These are phyloP conservation scores for Amphilophus citrinellus DNA, from an alignment of 2,113 vertebrate genomes.

Conservation along the genomic window DNA sequence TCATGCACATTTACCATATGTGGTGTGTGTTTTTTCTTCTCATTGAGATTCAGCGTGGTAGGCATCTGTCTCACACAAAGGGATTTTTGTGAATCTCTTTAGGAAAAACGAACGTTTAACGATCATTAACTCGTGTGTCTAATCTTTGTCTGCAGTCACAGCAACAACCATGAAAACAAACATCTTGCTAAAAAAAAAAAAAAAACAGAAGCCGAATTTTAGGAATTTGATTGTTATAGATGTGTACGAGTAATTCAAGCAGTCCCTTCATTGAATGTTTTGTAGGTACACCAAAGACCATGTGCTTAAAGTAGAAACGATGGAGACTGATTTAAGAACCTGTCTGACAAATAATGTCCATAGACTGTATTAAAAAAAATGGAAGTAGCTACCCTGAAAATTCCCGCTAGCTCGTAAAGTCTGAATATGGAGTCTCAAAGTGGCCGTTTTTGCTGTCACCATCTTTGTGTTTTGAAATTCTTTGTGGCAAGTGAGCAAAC, in stretches of 20 bases:
- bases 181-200: neutral
- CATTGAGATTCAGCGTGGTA: constrained; percentile 3
- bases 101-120: constrained; percentile 12
- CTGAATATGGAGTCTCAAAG: neutral
- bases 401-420: neutral
- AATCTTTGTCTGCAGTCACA: constrained; percentile 13
- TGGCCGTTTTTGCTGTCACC: neutral
- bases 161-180: constrained; percentile 11
- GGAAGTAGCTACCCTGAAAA: neutral
- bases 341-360: neutral
- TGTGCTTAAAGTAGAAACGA: constrained; percentile 17
- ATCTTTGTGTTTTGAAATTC: neutral
- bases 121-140: constrained; percentile 5
- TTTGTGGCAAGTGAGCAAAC: neutral
- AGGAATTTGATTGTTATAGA: constrained; percentile 37
- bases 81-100: constrained; percentile 3
- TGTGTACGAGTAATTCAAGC: constrained; percentile 25
- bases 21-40: constrained; percentile 33
- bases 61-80: constrained; percentile 23
- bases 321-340: constrained; percentile 7
- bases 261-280: constrained; percentile 42
- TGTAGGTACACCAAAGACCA: constrained; percentile 68
- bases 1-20: constrained; percentile 19
- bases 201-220: neutral
- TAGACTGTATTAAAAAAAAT: neutral